phyloP scores from a whole-genome alignment of 2,797 vertebrate genomes.

The Aphelocoma californica region DNA sequence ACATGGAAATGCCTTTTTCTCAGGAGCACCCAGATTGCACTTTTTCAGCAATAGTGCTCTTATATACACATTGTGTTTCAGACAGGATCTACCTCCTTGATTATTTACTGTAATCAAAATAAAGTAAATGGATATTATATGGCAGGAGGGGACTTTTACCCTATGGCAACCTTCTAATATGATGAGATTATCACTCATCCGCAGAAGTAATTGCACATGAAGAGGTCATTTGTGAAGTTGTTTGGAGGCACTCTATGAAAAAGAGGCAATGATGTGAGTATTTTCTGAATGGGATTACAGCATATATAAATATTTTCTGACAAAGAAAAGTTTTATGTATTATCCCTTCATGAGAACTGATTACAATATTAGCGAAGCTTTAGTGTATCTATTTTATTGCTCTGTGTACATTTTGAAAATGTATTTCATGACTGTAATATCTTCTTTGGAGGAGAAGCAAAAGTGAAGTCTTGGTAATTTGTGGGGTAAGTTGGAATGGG shows the following conservation, averaged over 20 bases:
- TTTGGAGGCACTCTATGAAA: conserved; percentile 10
- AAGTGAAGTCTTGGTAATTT: background rate
- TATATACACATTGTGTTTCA: conserved; percentile 11
- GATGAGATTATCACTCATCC: conserved; percentile 8
- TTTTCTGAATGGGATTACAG: background rate
- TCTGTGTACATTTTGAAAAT: background rate
- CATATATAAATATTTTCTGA: background rate
- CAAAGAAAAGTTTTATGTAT: background rate
- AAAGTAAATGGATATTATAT: background rate
- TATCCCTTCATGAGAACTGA: background rate
- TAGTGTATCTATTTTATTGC: background rate
- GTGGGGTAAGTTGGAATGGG: background rate
- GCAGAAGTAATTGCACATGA: background rate
- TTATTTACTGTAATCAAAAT: conserved; percentile 24
- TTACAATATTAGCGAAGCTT: background rate
- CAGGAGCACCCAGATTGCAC: background rate
- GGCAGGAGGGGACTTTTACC: background rate
- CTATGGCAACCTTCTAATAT: background rate
- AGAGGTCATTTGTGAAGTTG: conserved; percentile 10
- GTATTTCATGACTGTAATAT: background rate
- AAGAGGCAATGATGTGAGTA: background rate
- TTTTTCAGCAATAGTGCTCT: background rate
- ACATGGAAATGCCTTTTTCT: background rate
- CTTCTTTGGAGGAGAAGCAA: background rate
- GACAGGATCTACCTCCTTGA: background rate